phyloP scores from a whole-genome alignment of 2,888 invertebrate species.

The Aphidius colemani region DNA sequence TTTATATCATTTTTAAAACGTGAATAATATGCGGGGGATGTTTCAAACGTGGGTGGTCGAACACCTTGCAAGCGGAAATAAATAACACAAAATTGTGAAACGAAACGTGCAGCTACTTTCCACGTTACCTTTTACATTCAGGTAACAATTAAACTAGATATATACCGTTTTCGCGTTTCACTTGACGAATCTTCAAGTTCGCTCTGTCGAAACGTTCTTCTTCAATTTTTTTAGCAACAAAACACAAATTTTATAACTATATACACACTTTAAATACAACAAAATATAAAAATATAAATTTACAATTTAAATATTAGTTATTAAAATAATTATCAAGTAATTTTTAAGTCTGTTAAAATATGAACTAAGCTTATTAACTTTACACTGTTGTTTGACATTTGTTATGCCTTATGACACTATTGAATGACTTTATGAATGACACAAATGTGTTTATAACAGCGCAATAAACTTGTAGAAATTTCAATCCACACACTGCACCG shows the following conservation, averaged over 20 bases:
- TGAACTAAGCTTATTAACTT: too few relatives aligned
- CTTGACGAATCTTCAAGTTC: not conserved
- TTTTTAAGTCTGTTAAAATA: too few relatives aligned
- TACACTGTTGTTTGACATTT: too few relatives aligned
- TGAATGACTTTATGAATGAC: too few relatives aligned
- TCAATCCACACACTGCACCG: constrained; percentile 31
- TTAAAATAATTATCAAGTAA: too few relatives aligned
- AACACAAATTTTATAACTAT: too few relatives aligned
- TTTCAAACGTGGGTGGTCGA: too few relatives aligned
- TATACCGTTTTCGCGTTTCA: constrained; percentile 21
- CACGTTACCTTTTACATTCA: constrained; percentile 12
- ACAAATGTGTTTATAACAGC: not conserved
- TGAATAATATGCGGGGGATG: too few relatives aligned
- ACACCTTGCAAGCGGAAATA: not conserved
- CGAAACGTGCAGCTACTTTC: constrained; percentile 28
- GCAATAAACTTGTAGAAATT: constrained; percentile 15
- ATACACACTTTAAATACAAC: not conserved
- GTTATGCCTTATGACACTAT: too few relatives aligned
- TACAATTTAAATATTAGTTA: too few relatives aligned
- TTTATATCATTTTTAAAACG: too few relatives aligned
- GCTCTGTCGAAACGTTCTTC: constrained; percentile 2
- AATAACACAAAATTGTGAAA: constrained; percentile 15
- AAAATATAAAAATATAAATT: not conserved
- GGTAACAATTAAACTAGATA: constrained; percentile 10
- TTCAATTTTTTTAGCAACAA: not conserved